Evolutionary conservation across 64 coral and sea anemone genomes (phyloP).

Genomic region (Pachyseris speciosa): DNA sequence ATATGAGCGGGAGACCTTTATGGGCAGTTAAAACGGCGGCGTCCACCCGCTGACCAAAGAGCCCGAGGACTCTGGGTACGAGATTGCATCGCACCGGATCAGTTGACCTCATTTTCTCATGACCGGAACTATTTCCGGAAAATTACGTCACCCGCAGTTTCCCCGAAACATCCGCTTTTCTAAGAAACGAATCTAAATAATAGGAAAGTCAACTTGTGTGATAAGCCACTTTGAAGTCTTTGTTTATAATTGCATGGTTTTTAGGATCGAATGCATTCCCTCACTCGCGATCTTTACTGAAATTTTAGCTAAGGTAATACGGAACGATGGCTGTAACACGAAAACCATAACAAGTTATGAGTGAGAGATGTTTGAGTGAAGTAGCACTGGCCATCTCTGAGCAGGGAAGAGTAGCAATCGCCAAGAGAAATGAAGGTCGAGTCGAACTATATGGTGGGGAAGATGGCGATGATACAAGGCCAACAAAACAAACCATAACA

Average conservation of each 20-base stretch:
- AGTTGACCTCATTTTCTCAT: no score
- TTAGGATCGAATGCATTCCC: no score
- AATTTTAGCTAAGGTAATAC: no score
- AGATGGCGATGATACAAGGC: not conserved
- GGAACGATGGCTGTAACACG: no score
- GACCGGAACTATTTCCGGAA: not conserved
- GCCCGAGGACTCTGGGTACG: no score
- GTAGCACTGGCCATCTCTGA: not conserved
- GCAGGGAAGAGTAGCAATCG: not conserved
- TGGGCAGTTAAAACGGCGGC: no score
- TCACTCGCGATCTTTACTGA: no score
- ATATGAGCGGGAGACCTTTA: no score
- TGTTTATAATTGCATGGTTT: no score
- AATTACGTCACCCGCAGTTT: not conserved
- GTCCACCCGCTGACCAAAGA: no score
- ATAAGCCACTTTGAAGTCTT: no score
- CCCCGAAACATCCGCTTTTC: not conserved
- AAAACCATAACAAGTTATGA: not conserved
- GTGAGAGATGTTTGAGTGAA: not conserved
- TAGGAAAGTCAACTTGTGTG: not conserved
- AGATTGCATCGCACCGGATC: no score
- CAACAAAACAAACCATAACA: not conserved
- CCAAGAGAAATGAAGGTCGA: not conserved
- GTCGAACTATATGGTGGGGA: not conserved
- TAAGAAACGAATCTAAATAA: not conserved